Evolutionary conservation across 2,888 invertebrate genomes (phyloP).

Genomic region (Colostygia pectinataria): DNA sequence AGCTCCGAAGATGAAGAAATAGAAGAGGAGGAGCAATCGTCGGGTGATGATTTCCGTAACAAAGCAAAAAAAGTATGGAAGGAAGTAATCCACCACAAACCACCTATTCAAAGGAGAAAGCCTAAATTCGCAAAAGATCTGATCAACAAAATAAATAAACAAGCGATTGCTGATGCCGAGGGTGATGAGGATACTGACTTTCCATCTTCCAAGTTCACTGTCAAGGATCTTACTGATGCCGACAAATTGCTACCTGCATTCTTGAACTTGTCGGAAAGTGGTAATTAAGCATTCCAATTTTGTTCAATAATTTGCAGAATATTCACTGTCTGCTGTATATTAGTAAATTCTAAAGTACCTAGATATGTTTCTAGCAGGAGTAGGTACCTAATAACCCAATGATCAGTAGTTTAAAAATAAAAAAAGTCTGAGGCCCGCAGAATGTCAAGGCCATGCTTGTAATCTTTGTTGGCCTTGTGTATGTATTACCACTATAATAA

Average conservation of each 20-base stretch:
- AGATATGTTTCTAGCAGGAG: no score
- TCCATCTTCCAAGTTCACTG: constrained; percentile 49
- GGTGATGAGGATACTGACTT: constrained; percentile 42
- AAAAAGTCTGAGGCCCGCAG: no score
- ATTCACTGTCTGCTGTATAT: no score
- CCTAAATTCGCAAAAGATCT: constrained; percentile 57
- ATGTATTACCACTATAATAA: no score
- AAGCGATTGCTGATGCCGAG: constrained; percentile 35
- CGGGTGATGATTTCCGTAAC: constrained; percentile 56
- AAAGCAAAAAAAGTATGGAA: constrained; percentile 37
- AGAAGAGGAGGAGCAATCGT: constrained; percentile 50
- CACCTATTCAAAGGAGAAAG: constrained; percentile 36
- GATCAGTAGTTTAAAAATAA: no score
- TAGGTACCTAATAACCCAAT: no score
- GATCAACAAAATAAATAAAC: constrained; percentile 58
- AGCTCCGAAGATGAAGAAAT: constrained; percentile 38
- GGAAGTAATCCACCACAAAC: constrained; percentile 10
- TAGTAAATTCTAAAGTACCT: no score
- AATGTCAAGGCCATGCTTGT: no score
- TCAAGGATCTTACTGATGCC: constrained; percentile 72
- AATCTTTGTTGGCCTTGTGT: no score
- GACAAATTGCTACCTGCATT: constrained; percentile 73
- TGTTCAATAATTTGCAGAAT: no score
- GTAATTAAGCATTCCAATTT: constrained; percentile 40
- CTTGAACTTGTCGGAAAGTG: constrained; percentile 78